Conservation (phyloP, 2,113 vertebrate genomes). For the Maccullochella peelii region DNA sequence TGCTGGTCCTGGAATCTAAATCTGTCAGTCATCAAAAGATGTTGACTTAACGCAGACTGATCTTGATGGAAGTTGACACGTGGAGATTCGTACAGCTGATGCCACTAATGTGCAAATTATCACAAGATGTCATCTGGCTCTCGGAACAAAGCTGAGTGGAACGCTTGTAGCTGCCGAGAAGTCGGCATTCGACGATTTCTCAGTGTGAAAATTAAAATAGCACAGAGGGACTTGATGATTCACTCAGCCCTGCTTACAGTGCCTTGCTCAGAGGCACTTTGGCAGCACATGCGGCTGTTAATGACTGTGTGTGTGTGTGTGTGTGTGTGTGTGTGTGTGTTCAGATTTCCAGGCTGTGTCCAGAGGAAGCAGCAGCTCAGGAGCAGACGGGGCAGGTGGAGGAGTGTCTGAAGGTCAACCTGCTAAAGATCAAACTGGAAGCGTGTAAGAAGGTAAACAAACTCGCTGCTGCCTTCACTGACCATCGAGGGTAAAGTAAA, state of each 20-base stretch:
- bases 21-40: background rate
- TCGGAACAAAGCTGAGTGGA: background rate
- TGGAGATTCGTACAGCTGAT: background rate
- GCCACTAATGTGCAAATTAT: background rate
- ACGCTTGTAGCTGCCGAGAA: background rate
- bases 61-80: background rate
- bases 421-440: slow-evolving; percentile 94
- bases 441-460: slow-evolving; percentile 92
- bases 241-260: background rate
- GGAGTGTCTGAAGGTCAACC: slow-evolving; percentile 96
- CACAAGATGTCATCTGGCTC: background rate
- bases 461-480: slow-evolving; percentile 12
- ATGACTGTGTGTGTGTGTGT: background rate
- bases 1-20: background rate
- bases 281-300: background rate
- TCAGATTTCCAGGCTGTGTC: slow-evolving; percentile 92
- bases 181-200: background rate
- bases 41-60: background rate
- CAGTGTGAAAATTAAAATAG: too few relatives aligned
- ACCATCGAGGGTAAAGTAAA: background rate
- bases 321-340: slow-evolving; percentile 9
- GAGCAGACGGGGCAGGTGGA: slow-evolving; percentile 98
- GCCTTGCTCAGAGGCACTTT: background rate
- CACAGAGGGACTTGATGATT: background rate
- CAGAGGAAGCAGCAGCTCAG: slow-evolving; percentile 96